Evolutionary conservation across 2,888 invertebrate species (phyloP), one percentile per base, ranked within the genome.

Genomic region (Napeogenes inachia): DNA sequence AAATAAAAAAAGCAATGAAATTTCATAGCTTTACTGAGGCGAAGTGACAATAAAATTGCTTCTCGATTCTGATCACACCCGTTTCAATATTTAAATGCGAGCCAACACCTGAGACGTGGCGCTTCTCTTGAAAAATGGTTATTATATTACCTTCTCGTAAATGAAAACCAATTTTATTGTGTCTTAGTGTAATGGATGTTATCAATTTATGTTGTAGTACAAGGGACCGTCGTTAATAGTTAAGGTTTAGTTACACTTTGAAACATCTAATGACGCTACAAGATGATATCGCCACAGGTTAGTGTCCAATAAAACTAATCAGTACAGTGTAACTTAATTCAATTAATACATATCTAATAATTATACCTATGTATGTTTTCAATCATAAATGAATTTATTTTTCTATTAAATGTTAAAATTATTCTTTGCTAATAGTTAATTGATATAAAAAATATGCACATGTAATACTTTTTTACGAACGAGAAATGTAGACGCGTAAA

Each of bases 31-130:
- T 76, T 78, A 81, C 81, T 81, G 81, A 77, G 70, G 75, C 75
- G 74, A 75, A 79, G 80, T 85, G 85, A 87, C 86, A 88, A 87
- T 89, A 89, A 89, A 89, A 88, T 78, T 89, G 88, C 89, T 88
- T 88, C 82, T 82, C 87, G 81, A 87, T 89, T 87, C 89, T 81
- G 85, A 87, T 87, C 88, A 87, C 87, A 88, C 80, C 78, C 85
- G 80, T 82, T 84, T 79, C 85, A 78, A 87, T 89, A 87, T 88
- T 87, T 85, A 83, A 81, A 84, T 81, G 78, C 77, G 81, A 75
- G 77, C 72, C 77, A 78, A 75, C 89, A 89, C 87, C 89, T 89
- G 89, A 78, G 88, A 79, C 87, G 73, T 75, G 74, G 75, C 72
- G 73, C 75, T 74, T 74, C 77, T 73, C 74, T 77, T 81, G 81